Conservation (phyloP, 2,888 invertebrate genomes). For the Pomacea canaliculata region DNA sequence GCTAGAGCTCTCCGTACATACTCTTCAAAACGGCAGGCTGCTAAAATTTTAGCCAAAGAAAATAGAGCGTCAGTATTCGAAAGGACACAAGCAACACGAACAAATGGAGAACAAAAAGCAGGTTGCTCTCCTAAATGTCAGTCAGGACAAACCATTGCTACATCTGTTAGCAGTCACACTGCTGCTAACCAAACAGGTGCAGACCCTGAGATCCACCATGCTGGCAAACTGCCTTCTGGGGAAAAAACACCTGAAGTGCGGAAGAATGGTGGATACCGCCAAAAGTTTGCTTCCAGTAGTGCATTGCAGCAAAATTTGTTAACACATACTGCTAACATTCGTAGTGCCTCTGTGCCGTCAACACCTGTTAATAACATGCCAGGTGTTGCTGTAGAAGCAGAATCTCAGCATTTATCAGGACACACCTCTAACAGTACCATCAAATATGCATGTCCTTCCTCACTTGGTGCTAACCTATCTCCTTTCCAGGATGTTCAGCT, state of each 20-base stretch:
- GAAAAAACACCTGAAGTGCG: background rate
- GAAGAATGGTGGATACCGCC: slow-evolving; percentile 10
- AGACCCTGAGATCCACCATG: too few relatives aligned
- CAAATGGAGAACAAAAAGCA: background rate
- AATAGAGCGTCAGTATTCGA: background rate
- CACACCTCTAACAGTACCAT: background rate
- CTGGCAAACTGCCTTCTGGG: background rate
- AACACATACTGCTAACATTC: background rate
- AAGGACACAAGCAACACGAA: background rate
- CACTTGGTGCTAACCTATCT: too few relatives aligned
- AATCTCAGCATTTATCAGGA: background rate
- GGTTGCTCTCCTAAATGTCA: background rate
- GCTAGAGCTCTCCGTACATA: background rate
- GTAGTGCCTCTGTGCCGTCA: background rate
- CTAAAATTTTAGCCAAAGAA: background rate
- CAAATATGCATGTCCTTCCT: too few relatives aligned
- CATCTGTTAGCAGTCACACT: background rate
- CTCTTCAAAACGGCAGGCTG: background rate
- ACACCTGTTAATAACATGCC: background rate
- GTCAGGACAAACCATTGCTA: background rate
- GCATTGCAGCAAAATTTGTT: background rate
- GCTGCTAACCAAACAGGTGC: background rate
- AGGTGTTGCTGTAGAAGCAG: background rate
- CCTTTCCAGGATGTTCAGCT: slow-evolving; percentile 25
- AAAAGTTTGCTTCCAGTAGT: slow-evolving; percentile 10